Evolutionary conservation across 2,797 vertebrate genomes (phyloP).

Genomic region (Hyperoplus lanceolatus): DNA sequence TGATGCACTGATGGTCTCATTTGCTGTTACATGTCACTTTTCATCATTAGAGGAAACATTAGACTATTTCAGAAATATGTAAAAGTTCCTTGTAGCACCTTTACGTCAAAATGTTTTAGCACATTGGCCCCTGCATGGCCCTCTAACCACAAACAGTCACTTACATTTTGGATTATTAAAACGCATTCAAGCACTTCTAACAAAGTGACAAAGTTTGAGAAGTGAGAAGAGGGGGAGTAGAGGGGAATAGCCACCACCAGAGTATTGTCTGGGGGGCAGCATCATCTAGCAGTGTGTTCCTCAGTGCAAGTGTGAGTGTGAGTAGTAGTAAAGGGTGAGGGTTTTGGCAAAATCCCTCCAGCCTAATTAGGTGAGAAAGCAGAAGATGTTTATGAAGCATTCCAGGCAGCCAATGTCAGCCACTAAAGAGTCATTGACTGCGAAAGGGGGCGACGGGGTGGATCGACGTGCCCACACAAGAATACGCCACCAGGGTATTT

Average conservation of each 20-base stretch:
- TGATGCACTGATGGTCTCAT: too few relatives aligned
- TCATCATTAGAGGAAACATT: too few relatives aligned
- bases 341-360: constrained; percentile 83
- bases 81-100: too few relatives aligned
- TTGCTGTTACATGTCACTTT: too few relatives aligned
- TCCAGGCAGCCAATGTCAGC: constrained; percentile 77
- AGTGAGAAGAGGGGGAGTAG: background rate
- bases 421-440: constrained; percentile 84
- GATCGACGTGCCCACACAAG: constrained; percentile 73
- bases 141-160: constrained; percentile 29
- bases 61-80: too few relatives aligned
- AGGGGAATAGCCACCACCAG: background rate
- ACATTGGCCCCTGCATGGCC: constrained; percentile 4
- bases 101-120: constrained; percentile 16
- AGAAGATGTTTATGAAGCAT: constrained; percentile 85
- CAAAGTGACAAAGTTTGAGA: constrained; percentile 23
- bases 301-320: constrained; percentile 16
- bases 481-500: constrained; percentile 77
- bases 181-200: background rate
- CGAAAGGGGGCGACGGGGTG: constrained; percentile 72
- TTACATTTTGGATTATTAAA: constrained; percentile 14
- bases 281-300: constrained; percentile 20
- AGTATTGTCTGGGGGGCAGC: constrained; percentile 3
- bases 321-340: constrained; percentile 1
- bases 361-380: constrained; percentile 87